Base-by-base conservation (phyloP, 2,113 vertebrate genomes). In the Silurus meridionalis region DNA sequence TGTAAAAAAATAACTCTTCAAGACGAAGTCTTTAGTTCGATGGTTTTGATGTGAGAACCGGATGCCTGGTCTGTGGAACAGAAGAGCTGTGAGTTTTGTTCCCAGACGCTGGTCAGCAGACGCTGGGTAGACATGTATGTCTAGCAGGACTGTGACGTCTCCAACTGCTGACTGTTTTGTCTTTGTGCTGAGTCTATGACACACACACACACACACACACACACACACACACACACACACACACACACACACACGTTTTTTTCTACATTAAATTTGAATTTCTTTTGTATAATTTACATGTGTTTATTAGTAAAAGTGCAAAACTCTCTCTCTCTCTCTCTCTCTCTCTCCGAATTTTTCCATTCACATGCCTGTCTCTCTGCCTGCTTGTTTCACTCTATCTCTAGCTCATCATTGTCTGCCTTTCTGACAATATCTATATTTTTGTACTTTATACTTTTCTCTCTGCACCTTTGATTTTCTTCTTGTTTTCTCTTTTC, bases 1-100 rank as follows among this genome's bases (percentile, higher is more conserved):
- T 10, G 6, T 6, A 75, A 89, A 89, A 53, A 84, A 67, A 72
- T 37, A 37, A 37, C 37, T 37, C 37, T 37, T 37, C 37, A 37
- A 2, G 37, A 37, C 37, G 37, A 84, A 72, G 64, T 69, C 82
- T 83, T 71, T 64, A 85, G 13, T 74, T 86, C 15, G 83, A 64
- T 80, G 55, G 23, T 37, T 19, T 52, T 83, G 61, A 80, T 66
- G 28, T 19, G 14, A 37, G 37, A 37, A 37, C 37, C 37, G 69
- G 48, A 85, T 90, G 66, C 85, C 82, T 86, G 87, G 88, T 90
- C 63, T n/a, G 61, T 50, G 58, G 66, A 83, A 6, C 86, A 46
- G 17, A 61, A 53, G 72, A 50, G 15, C 57, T 61, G 90, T 86
- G n/a, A n/a, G 85, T 21, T 57, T 81, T 28, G 0, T 89, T 85